Base-by-base conservation (phyloP, 2,113 vertebrate genomes). In the Vicugna pacos region DNA sequence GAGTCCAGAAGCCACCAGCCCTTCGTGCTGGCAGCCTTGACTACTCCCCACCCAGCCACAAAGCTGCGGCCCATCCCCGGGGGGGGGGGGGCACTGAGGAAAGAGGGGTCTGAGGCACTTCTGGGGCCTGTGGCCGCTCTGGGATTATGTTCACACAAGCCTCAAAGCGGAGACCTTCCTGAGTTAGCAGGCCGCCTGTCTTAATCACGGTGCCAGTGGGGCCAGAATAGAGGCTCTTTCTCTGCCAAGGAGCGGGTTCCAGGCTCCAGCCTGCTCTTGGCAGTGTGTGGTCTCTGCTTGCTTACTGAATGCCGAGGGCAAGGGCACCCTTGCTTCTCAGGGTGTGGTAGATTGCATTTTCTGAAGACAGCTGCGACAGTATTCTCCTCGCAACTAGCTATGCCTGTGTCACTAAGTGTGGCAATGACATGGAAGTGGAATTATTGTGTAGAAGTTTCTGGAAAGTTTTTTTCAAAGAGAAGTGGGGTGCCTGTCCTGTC, bases 1-100 rank as follows among this genome's bases (percentile, higher is more conserved):
- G 89, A 81, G 91, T 72, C 62, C 75, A 87, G 52, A 95, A 94
- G 82, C 87, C 80, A 35, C 62, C 72, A 83, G n/a, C 35, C 15
- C 32, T 70, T 38, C 56, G 35, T 84, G 89, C 93, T 96, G 91
- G n/a, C 22, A 70, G 46, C 26, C 58, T 94, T 69, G 93, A 84
- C 81, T 75, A 13, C 14, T 65, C 65, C 64, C 42, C 50, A 4
- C 14, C 35, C 70, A 87, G 50, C 73, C 85, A 17, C 93, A 89
- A 52, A 52, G 89, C 73, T 80, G 65, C 42, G 60, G 77, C 46
- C 87, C 2, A 3, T 62, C 8, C 16, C 48, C 46, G 8, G 28
- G 30, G 26, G 24, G 26, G 24, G 26, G 65, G 46, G 32, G 35
- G 6, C 50, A 14, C 70, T 0, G 38, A 86, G 28, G 35, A 30